Base-by-base conservation (phyloP, 2,888 invertebrate species). In the Zygaena filipendulae region DNA sequence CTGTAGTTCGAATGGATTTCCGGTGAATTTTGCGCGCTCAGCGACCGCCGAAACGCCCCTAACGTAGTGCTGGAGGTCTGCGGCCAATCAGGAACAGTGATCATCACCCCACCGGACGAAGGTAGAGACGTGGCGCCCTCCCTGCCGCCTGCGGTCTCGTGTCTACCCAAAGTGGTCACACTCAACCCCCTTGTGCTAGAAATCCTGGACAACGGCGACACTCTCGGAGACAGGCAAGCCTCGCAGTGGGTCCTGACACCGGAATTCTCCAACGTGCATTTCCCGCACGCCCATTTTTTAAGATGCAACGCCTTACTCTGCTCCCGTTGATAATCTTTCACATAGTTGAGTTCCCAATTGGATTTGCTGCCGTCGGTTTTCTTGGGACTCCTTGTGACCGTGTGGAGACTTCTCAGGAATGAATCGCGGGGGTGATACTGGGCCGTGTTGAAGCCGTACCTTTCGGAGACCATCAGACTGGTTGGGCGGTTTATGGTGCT, bases 211-310 rank as follows among this genome's bases (percentile, higher is more conserved):
- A 75, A 32, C 0, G 64, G 66, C 3, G 62, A 64, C 4, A 75
- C 75, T 41, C 84, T 71, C 0, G 90, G 90, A 1, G 88, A 84
- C 44, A 90, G 83, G 48, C 92, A 92, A 1, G 90, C 88, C 46
- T 88, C 88, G 59, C 92, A 92, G 35, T 87, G 82, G 4, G 84
- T 82, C 35, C 83, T 75, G 13, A 83, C 82, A 0, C 83, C 82
- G 27, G 84, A 81, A 66, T 92, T 92, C 42, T 89, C 84, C 18
- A 91, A 64, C 0, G 92, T 92, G 55, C 92, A 92, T 47, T 88
- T 84, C 43, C 82, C 82, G 51, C 90, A 90, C 8, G 87, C 84
- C 90, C 90, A 90, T 27, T 81, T 82, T 43, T 79, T 77, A 41
- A 72, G 49, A 50, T 75, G 71, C 27, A 72, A 37, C 13, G 59